A percentile compares a stretch with the other conserved stretches of the same genome.
phyloP scores from a whole-genome alignment of 2,113 vertebrate genomes.

The Cairina moschata region DNA sequence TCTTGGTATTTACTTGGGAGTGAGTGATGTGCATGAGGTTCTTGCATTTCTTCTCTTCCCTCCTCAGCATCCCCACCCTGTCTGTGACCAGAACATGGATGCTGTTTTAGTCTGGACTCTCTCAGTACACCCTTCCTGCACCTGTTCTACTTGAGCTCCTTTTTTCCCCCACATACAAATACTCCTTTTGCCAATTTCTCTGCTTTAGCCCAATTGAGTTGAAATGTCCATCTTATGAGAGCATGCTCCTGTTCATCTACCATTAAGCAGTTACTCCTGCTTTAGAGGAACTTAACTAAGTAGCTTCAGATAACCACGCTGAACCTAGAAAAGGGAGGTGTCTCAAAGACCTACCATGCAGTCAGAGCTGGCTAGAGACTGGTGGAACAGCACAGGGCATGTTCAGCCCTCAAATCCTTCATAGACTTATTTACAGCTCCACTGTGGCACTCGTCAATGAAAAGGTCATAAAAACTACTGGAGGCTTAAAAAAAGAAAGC shows the following conservation, averaged over 20 bases:
- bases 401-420: background rate
- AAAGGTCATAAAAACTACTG: background rate
- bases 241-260: background rate
- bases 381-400: background rate
- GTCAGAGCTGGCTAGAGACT: background rate
- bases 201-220: background rate
- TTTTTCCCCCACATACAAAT: background rate
- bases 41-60: background rate
- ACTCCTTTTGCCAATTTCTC: background rate
- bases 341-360: background rate
- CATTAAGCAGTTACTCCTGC: background rate
- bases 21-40: background rate
- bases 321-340: background rate
- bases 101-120: background rate
- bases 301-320: accelerated
- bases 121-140: background rate
- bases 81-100: background rate
- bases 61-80: too few species aligned
- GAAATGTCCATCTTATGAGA: background rate
- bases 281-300: background rate
- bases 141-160: background rate
- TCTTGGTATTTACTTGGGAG: background rate
- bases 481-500: background rate
- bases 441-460: background rate
- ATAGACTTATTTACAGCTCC: background rate